These are phyloP conservation scores for Gryon sp. DNA, from an alignment of 1,140 invertebrate genomes.

Conservation along the genomic window DNA sequence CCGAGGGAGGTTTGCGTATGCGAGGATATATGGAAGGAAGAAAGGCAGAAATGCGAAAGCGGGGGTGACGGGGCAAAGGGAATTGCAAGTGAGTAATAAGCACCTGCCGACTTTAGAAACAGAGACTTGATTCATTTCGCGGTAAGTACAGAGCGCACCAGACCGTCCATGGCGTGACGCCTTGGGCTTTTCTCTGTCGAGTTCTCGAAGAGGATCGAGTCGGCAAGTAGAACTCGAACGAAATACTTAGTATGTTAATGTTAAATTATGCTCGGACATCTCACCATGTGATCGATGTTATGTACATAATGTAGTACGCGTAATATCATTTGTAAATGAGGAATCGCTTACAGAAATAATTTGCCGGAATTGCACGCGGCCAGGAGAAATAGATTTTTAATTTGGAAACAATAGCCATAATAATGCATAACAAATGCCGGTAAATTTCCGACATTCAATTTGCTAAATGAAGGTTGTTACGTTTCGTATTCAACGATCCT, in stretches of 20 bases:
- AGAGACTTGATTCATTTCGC: conserved; percentile 79
- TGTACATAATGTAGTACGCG: conserved; percentile 29
- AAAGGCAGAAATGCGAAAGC: conserved; percentile 42
- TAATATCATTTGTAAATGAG: conserved; percentile 51
- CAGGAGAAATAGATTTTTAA: conserved; percentile 14
- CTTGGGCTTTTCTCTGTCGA: conserved; percentile 69
- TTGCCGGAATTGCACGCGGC: conserved; percentile 4
- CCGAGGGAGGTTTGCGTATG: conserved; percentile 72
- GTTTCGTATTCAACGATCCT: background rate
- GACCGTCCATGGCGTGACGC: conserved; percentile 67
- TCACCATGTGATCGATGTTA: conserved; percentile 37
- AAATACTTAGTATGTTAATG: conserved; percentile 63
- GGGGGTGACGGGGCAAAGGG: conserved; percentile 49
- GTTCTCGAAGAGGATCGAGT: conserved; percentile 34
- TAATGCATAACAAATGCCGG: conserved; percentile 26
- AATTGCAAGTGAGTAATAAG: conserved; percentile 76
- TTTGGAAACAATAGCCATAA: conserved; percentile 21
- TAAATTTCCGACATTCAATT: conserved; percentile 20
- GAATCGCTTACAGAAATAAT: conserved; percentile 43
- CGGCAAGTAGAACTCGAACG: conserved; percentile 29
- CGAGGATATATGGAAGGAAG: conserved; percentile 68
- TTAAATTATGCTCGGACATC: conserved; percentile 35
- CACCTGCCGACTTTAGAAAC: conserved; percentile 77
- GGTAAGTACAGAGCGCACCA: conserved; percentile 78
- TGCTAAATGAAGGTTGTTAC: background rate